Base-by-base conservation (phyloP, 2,113 vertebrate species). In the Urocolius indicus region DNA sequence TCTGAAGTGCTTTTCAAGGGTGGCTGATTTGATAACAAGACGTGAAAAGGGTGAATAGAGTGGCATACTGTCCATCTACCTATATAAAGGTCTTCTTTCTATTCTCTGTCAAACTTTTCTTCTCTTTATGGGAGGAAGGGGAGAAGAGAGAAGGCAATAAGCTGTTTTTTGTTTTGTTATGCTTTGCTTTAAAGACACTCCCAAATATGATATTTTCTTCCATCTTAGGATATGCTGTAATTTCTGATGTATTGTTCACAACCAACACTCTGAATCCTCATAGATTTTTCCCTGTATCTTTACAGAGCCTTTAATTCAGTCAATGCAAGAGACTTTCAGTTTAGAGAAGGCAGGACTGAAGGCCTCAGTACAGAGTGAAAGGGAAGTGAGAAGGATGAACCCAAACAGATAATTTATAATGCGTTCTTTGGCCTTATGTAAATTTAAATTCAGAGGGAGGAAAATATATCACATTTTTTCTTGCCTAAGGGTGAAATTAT, bases 401-500 rank as follows among this genome's bases (percentile, higher is more conserved):
- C 15, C 52, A 30, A 15, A 78, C 21, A 32, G 16, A 30, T 29
- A 2, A 17, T 74, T 77, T 89, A 68, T 19, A 27, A 65, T 59
- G 6, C 30, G 14, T 77, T 84, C 24, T 43, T 93, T 95, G 62
- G 65, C 27, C 63, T 91, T 85, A 59, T 48, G 46, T 87, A 93
- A 88, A 93, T 94, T 49, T 85, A 78, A 57, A 94, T 59, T 59
- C 45, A 48, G n/a, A 52, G 36, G 81, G 24, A 74, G 23, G 48
- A 55, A 90, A 82, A 91, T 38, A 30, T 5, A 67, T 24, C 58
- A 34, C 17, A 30, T 80, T 94, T 94, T 90, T 94, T 24, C 69
- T 74, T 91, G 23, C 63, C 30, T 89, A 51, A 87, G 26, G 48
- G 46, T 92, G 91, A 94, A 94, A 95, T 90, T 75, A 80, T 30